Evolutionary conservation across 1,140 invertebrate species (phyloP), one percentile per base, ranked within the genome.

Genomic region (Cyclina sinensis): DNA sequence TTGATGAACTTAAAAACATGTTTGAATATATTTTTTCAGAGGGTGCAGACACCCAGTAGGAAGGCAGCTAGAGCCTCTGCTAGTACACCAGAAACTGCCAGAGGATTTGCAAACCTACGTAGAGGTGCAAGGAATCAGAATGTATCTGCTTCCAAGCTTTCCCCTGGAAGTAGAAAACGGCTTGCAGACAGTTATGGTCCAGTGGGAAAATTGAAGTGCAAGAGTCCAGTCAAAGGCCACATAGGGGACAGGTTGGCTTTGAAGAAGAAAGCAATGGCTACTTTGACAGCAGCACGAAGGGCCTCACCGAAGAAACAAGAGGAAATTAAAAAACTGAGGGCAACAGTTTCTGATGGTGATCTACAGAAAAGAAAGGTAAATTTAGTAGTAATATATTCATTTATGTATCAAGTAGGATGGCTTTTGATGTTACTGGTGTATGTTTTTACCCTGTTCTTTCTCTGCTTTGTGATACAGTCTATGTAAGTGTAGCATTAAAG

Each of bases 61-160:
- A 94, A 93, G 46, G 94, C 94, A 37, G 94, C 94, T 2, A 68
- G 94, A 43, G 94, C 94, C n/a, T 92, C 93, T 86, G 94, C 94
- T 16, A 92, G 94, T 65, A 94, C 94, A 0, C 94, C 93, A 74
- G 94, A 94, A 78, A 94, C 93, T 12, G 93, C 93, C 11, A 85
- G 94, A 59, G 94, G 94, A 24, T 91, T 94, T 43, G 92, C 92
- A 16, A 90, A 91, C 74, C 80, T 94, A 9, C 88, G 90, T 24
- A 88, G 90, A 48, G 51, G 89, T 35, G 35, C 65, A 21, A 54
- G 62, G 37, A 89, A 84, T 35, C 86, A 74, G 21, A 57, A 84
- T 35, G 46, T 30, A 18, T 39, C 84, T 59, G 62, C 70, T 5
- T 83, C 80, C 0, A 79, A 76, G 46, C 35, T 89, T 4, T 78